A percentile compares a stretch with the other conserved stretches of the same genome.
Conservation (phyloP, 2,797 vertebrate genomes). For the Chaenodraco wilsoni region DNA sequence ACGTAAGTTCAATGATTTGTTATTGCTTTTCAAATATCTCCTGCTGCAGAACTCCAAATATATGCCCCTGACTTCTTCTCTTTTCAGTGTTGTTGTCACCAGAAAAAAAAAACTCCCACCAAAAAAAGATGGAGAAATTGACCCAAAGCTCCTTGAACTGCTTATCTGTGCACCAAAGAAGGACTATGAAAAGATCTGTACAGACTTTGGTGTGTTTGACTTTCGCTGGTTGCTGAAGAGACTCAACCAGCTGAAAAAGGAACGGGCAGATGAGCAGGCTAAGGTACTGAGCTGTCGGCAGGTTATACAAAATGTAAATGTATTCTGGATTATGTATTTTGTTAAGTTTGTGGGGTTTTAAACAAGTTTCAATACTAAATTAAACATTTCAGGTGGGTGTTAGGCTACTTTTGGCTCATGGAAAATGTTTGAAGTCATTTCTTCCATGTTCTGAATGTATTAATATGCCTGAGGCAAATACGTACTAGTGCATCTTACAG, state of each 20-base stretch:
- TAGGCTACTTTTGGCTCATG: background rate
- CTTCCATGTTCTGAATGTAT: background rate
- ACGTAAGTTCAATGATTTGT: constrained; percentile 62
- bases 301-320: background rate
- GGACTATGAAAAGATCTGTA: constrained; percentile 92
- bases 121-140: constrained; percentile 80
- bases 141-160: constrained; percentile 89
- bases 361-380: background rate
- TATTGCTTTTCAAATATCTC: background rate
- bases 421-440: background rate
- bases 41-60: background rate
- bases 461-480: background rate
- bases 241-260: constrained; percentile 87
- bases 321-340: constrained; percentile 4
- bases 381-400: background rate
- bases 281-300: constrained; percentile 81
- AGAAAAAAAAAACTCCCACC: constrained; percentile 76
- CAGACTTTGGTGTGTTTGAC: constrained; percentile 88
- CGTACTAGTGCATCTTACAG: background rate
- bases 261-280: constrained; percentile 83
- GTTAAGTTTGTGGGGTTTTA: background rate
- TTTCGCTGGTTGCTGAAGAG: constrained; percentile 91
- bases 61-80: constrained; percentile 4
- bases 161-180: constrained; percentile 86
- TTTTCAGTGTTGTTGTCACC: constrained; percentile 64